Conservation (phyloP, 2,797 vertebrate genomes). For the Ispidina picta region DNA sequence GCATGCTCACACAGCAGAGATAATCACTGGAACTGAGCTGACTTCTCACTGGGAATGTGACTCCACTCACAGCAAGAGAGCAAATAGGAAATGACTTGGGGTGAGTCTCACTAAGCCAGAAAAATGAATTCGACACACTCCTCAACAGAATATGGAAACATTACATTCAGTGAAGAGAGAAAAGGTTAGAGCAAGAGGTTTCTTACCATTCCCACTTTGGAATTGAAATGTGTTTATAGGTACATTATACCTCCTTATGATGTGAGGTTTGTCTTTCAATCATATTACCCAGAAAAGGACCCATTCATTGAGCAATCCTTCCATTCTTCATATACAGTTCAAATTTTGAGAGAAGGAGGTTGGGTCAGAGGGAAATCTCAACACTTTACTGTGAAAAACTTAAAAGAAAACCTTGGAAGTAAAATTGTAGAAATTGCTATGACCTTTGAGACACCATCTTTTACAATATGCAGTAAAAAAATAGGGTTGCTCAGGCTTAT, state of each 20-base stretch:
- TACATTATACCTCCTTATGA: background rate
- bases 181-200: conserved; percentile 58
- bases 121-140: conserved; percentile 82
- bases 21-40: conserved; percentile 77
- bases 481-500: background rate
- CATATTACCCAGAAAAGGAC: background rate
- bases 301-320: background rate
- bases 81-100: conserved; percentile 79
- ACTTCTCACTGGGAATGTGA: conserved; percentile 75
- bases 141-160: conserved; percentile 76
- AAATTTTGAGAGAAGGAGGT: conserved; percentile 22
- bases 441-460: conserved; percentile 31
- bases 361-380: conserved; percentile 22
- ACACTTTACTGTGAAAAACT: background rate
- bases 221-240: conserved; percentile 23
- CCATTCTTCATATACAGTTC: background rate
- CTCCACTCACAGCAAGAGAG: conserved; percentile 77
- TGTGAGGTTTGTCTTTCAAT: conserved; percentile 16
- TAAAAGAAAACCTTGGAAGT: conserved; percentile 21
- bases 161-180: conserved; percentile 68
- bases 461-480: conserved; percentile 23
- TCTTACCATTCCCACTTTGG: conserved; percentile 28
- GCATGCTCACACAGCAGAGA: conserved; percentile 66
- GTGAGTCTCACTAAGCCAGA: conserved; percentile 70
- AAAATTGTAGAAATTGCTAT: conserved; percentile 17